Base-by-base conservation (phyloP, 2,113 vertebrate species). In the Hiodon alosoides region DNA sequence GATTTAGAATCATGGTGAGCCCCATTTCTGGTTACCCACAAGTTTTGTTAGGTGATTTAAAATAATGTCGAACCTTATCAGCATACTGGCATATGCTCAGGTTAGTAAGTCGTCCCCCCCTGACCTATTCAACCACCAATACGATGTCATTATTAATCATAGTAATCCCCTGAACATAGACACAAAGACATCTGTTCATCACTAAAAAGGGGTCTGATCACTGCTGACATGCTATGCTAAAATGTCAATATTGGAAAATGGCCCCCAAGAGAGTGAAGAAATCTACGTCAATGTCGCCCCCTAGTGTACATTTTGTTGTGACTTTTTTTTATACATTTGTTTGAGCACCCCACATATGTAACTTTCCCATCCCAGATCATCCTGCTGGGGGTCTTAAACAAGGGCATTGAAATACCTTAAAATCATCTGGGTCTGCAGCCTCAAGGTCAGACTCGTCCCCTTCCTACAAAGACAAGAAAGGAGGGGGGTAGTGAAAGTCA, bases 371-470 rank as follows among this genome's bases (percentile, higher is more conserved):
- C 58, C 50, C 53, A n/a, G 17, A 55, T 3, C 4, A 52, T 2
- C 14, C 47, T n/a, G 59, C 31, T 47, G 8, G 73, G 73, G 58
- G 65, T 65, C 65, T 67, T 47, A 75, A 68, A 46, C 54, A 75
- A 52, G 65, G 58, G 47, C 53, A 72, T 83, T 82, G 72, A 89
- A 94, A 93, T 98, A 99, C 97, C 97, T 98, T 94, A 78, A 91
- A 85, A 87, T 97, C 94, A 91, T 94, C 95, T 89, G 92, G 80
- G 90, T 96, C 94, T 90, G 91, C 94, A 86, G 91, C 94, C 88
- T 98, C 95, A 87, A 89, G 90, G 90, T 99, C 97, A 87, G 97
- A 97, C 88, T 97, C 95, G 82, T 97, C 96, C 90, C 94, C 93
- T 88, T 96, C 96, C 97, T 98, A 94, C 81, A 91, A 85, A 96